Conservation (phyloP, 2,113 vertebrate species). For the Hoplias malabaricus region DNA sequence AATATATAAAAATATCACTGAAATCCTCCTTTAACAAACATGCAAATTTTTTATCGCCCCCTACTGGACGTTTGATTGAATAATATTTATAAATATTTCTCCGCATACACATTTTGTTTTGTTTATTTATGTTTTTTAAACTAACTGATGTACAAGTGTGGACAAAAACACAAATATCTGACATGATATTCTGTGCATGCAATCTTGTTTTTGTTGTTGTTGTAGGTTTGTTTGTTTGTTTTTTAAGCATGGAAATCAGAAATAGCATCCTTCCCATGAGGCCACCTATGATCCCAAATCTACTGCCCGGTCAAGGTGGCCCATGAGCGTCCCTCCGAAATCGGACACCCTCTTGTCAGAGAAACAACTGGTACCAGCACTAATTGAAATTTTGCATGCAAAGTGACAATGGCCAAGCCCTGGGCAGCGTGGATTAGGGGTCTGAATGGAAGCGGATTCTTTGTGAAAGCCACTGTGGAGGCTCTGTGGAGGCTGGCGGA, state of each 20-base stretch:
- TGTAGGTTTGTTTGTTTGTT: neutral
- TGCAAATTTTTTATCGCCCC: slow-evolving; percentile 7
- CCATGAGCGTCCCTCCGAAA: slow-evolving; percentile 62
- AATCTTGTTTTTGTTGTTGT: too few species aligned
- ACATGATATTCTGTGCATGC: too few species aligned
- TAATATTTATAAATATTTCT: too few species aligned
- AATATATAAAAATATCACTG: too few species aligned
- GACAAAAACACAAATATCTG: too few species aligned
- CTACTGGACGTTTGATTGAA: too few species aligned
- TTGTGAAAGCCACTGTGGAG: slow-evolving; percentile 74
- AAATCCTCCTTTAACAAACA: neutral
- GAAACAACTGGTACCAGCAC: slow-evolving; percentile 81
- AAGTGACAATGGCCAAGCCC: slow-evolving; percentile 75
- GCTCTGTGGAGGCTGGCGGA: slow-evolving; percentile 40
- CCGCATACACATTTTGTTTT: too few species aligned
- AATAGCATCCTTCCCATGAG: slow-evolving; percentile 2
- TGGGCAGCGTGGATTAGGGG: slow-evolving; percentile 75
- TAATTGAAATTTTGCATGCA: slow-evolving; percentile 84
- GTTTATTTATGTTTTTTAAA: too few species aligned
- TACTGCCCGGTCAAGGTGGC: slow-evolving; percentile 67
- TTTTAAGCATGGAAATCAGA: neutral
- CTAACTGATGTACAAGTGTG: too few species aligned
- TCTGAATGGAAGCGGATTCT: slow-evolving; percentile 78
- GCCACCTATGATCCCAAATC: slow-evolving; percentile 49
- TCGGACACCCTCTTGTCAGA: slow-evolving; percentile 63